phyloP scores from a whole-genome alignment of 1,140 invertebrate species.

The Lutraria rhynchaena region DNA sequence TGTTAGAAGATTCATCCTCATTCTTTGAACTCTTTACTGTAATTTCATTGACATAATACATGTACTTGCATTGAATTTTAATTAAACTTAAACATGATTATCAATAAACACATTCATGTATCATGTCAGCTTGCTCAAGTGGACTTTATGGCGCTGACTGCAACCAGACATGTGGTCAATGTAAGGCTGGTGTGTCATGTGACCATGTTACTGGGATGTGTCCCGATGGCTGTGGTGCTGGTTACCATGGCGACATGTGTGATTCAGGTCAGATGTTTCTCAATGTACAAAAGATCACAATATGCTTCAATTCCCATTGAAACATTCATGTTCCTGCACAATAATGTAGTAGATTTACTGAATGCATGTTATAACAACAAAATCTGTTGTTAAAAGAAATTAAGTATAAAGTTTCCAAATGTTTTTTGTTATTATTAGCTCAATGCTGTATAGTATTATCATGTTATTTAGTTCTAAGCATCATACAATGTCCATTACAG shows the following conservation, averaged over 20 bases:
- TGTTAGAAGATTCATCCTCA: no score
- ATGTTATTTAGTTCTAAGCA: not conserved
- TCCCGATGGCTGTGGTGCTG: conserved; percentile 41
- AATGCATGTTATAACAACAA: not conserved
- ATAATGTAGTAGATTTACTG: not conserved
- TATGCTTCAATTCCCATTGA: no score
- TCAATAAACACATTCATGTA: no score
- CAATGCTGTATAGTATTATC: not conserved
- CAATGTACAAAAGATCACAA: no score
- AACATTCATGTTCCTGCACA: no score
- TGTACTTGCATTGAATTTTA: no score
- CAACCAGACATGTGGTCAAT: conserved; percentile 48
- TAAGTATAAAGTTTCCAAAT: not conserved
- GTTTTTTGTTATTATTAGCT: not conserved
- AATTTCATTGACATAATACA: no score
- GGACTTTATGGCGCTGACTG: conserved; percentile 30
- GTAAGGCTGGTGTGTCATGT: conserved; percentile 49
- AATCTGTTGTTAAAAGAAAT: not conserved
- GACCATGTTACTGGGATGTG: conserved; percentile 59
- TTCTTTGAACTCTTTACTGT: no score
- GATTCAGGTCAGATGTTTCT: conserved; percentile 27
- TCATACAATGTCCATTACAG: not conserved
- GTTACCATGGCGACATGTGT: conserved; percentile 52
- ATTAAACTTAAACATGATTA: no score
- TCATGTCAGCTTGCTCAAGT: conserved; percentile 11